These are phyloP conservation scores for Leptocoma aspasia DNA, from an alignment of 2,113 vertebrate species.

Conservation along the genomic window DNA sequence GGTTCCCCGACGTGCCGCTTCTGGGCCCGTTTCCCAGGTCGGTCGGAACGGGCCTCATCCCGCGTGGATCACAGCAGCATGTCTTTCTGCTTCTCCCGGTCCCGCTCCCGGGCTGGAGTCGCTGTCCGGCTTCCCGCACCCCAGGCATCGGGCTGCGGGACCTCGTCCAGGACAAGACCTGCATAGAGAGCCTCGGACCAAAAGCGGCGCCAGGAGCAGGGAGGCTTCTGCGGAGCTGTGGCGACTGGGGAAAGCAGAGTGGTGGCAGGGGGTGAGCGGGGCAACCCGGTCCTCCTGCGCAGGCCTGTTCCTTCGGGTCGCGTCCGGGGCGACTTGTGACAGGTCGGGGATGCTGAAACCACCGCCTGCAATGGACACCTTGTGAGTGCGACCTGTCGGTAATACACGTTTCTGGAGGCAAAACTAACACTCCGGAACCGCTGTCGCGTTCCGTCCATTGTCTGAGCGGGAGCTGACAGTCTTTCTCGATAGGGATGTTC, in stretches of 20 bases:
- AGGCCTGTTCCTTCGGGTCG: too few species aligned
- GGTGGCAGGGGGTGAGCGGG: background rate
- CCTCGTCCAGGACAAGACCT: background rate
- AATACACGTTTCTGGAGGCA: background rate
- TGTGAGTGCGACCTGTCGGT: background rate
- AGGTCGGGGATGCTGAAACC: background rate
- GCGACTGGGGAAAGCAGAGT: too few species aligned
- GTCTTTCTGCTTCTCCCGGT: background rate
- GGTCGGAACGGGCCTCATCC: background rate
- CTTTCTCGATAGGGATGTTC: too few species aligned
- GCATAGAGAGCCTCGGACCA: accelerated
- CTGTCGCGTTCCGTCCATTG: background rate
- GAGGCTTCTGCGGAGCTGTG: background rate
- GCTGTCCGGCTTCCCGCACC: background rate
- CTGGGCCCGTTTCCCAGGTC: too few species aligned
- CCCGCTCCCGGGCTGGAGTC: background rate
- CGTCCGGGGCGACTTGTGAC: too few species aligned
- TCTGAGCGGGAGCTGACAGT: too few species aligned
- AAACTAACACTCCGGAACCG: background rate
- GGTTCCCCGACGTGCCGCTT: background rate
- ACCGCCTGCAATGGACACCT: too few species aligned
- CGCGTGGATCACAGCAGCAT: background rate
- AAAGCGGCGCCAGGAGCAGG: background rate
- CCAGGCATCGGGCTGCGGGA: background rate
- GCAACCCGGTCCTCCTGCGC: too few species aligned